Base-by-base conservation (phyloP, 2,888 invertebrate genomes). In the Agonopterix alstromeriana region DNA sequence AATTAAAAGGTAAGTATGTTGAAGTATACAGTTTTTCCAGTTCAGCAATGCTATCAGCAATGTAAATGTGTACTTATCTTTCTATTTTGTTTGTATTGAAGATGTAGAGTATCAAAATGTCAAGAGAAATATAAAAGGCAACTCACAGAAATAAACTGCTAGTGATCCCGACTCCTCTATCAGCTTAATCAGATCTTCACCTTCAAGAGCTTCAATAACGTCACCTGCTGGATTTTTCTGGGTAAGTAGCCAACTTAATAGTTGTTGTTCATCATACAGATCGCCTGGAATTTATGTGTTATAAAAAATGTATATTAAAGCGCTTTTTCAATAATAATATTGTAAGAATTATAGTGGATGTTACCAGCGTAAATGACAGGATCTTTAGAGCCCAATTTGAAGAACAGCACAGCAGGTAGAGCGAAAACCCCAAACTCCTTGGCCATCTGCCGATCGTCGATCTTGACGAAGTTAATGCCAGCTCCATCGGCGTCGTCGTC, bases 131-230 rank as follows among this genome's bases (percentile, higher is more conserved):
- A 45, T 45, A 40, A 49, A 36, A 8, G 7, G 1, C 4, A 8
- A 92, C 96, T 96, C 92, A 97, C 97, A 97, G 82, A 97, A 97
- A 77, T 96, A 97, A 35, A 97, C 94, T 7, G 97, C 97, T 56
- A 97, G 86, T 38, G 96, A 94, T 59, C 94, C 93, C 42, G 95
- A 94, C 53, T 94, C 92, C 68, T 94, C 92, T 59, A 97, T 96
- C 51, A 96, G 77, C 52, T 93, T 90, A 42, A 93, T 78, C 47
- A 97, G 87, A 49, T 93, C 93, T 67, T 94, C 94, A 42, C 97
- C 97, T 77, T 95, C 95, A 11, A 95, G 83, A 59, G 94, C 96
- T 85, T 97, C 97, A 60, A 97, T 97, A 46, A 96, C 93, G 72
- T 97, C 97, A 42, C 96, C 96, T 44, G 95, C 93, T 47, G 97